Evolutionary conservation across 2,888 invertebrate genomes (phyloP).

Genomic region (Nasonia oneida): DNA sequence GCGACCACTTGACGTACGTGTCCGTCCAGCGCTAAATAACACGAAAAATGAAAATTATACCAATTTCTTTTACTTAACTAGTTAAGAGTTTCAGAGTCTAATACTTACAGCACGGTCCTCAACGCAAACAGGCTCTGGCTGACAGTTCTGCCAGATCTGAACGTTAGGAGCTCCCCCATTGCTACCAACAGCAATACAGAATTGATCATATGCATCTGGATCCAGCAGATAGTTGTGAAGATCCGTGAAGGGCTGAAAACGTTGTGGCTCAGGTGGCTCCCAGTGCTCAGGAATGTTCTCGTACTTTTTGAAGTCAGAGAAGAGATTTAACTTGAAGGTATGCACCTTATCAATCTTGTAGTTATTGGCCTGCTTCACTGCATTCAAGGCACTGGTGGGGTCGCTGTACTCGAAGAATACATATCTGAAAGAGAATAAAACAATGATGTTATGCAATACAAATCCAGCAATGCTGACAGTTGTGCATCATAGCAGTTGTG

Average conservation of each 20-base stretch:
- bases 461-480: background rate
- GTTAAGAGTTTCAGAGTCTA: background rate
- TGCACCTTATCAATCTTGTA: constrained; percentile 98
- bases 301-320: constrained; percentile 97
- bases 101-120: constrained; percentile 88
- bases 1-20: constrained; percentile 98
- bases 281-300: constrained; percentile 95
- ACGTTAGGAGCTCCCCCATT: constrained; percentile 88
- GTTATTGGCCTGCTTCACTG: constrained; percentile 93
- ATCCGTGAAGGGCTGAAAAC: constrained; percentile 95
- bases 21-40: constrained; percentile 93
- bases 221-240: constrained; percentile 95
- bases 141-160: constrained; percentile 93
- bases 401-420: constrained; percentile 95
- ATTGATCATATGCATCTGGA: constrained; percentile 98
- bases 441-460: background rate
- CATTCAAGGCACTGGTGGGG: constrained; percentile 91
- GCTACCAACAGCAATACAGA: constrained; percentile 93
- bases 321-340: constrained; percentile 95
- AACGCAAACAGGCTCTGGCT: constrained; percentile 90
- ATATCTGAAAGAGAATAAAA: constrained; percentile 80
- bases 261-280: constrained; percentile 93
- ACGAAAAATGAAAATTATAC: constrained; percentile 59
- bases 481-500: background rate
- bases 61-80: background rate